A percentile compares a stretch with the other conserved stretches of the same genome.
These are phyloP conservation scores for Sipunculus nudus DNA, from an alignment of 2,888 invertebrate species.

Conservation along the genomic window DNA sequence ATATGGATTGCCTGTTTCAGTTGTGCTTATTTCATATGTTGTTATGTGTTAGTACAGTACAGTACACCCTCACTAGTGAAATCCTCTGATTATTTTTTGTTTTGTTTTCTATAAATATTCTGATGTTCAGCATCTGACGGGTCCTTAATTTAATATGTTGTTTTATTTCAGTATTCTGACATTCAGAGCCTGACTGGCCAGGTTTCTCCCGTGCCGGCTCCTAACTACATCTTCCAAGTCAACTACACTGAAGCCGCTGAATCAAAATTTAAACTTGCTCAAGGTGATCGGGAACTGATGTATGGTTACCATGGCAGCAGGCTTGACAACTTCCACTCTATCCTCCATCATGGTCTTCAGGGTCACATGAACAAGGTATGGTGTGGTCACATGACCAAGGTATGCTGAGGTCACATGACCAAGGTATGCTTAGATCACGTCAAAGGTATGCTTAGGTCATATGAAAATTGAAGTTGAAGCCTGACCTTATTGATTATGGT, in stretches of 20 bases:
- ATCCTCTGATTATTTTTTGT: no score
- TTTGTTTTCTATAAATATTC: no score
- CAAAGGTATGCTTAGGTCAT: no score
- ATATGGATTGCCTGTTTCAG: no score
- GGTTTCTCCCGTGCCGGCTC: constrained; percentile 44
- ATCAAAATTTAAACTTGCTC: constrained; percentile 22
- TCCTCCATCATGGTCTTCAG: constrained; percentile 80
- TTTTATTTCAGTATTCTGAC: constrained; percentile 44
- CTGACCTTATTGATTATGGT: no score
- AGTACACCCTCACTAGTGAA: no score
- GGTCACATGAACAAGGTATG: constrained; percentile 76
- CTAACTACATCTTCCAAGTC: constrained; percentile 24
- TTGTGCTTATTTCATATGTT: no score
- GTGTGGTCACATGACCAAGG: not conserved
- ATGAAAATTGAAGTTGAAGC: no score
- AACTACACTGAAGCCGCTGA: constrained; percentile 12
- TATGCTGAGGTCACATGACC: not conserved
- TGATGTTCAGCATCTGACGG: no score
- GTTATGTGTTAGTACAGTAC: no score
- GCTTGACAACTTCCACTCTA: constrained; percentile 83
- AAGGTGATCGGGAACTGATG: constrained; percentile 18
- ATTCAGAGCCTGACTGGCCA: constrained; percentile 55
- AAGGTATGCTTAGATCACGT: no score
- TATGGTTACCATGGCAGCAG: constrained; percentile 82
- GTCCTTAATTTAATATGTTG: no score